Conservation (phyloP, 64 coral and sea anemone species). For the Montipora efflorescens region DNA sequence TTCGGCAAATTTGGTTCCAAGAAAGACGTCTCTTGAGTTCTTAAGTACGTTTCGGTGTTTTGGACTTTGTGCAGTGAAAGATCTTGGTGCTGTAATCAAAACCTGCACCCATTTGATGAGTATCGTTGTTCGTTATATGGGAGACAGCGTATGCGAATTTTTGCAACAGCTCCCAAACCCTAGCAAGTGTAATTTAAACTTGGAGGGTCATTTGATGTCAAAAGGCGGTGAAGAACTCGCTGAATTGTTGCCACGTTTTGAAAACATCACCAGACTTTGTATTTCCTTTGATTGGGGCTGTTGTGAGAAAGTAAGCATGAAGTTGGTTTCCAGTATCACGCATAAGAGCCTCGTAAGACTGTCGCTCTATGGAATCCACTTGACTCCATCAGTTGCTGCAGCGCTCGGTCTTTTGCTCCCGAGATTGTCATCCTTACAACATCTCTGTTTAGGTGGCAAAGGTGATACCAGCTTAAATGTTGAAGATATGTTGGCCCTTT, state of each 20-base stretch:
- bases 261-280: not conserved
- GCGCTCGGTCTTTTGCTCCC: not conserved
- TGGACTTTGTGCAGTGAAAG: not conserved
- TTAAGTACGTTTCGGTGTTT: not conserved
- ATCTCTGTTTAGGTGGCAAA: not conserved
- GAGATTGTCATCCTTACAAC: not conserved
- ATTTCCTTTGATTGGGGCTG: not conserved
- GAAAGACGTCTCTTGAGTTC: not conserved
- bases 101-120: not conserved
- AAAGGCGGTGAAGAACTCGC: not conserved
- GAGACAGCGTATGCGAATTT: too few relatives aligned
- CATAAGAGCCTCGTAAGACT: not conserved
- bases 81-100: not conserved
- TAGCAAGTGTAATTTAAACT: too few relatives aligned
- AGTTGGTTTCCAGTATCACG: not conserved
- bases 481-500: not conserved
- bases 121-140: accelerated
- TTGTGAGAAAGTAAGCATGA: not conserved
- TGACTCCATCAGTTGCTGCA: not conserved
- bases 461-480: too few relatives aligned
- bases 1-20: not conserved
- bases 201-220: accelerated
- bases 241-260: not conserved
- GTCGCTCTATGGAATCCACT: not conserved
- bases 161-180: too few relatives aligned